Conservation (phyloP, 37 sponge, comb jelly and placozoan species). For the Ianthella basta region DNA sequence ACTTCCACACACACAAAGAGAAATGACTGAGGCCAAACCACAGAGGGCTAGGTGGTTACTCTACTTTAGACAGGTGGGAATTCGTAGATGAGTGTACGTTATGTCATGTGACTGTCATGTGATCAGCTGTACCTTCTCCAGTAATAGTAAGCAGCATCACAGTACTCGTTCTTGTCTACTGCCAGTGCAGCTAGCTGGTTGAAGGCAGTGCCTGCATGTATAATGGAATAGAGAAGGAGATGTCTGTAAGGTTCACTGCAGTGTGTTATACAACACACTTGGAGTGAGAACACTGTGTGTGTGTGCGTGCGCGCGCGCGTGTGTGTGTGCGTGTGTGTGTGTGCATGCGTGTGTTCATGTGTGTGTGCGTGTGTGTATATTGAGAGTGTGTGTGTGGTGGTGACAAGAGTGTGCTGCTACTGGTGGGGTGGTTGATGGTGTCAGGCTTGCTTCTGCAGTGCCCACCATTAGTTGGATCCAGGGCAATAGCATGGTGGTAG, state of each 20-base stretch:
- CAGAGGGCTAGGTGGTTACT: background rate
- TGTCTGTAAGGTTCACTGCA: background rate
- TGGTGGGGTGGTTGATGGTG: too few species aligned
- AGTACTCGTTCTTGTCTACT: conserved; percentile 56
- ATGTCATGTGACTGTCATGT: conserved; percentile 7
- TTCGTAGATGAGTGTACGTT: background rate
- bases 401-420: background rate
- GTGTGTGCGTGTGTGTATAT: too few species aligned
- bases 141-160: conserved; percentile 81
- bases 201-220: conserved; percentile 63
- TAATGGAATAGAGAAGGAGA: background rate
- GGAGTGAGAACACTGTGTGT: too few species aligned
- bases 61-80: too few species aligned
- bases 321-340: background rate
- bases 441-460: too few species aligned
- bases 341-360: background rate
- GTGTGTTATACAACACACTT: too few species aligned
- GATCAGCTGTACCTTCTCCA: conserved; percentile 60
- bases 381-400: background rate
- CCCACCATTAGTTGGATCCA: conserved; percentile 77
- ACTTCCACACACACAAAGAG: background rate
- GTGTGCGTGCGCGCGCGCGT: too few species aligned
- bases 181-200: conserved; percentile 80
- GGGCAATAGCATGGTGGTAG: conserved; percentile 68
- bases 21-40: background rate